Base-by-base conservation (phyloP, 2,113 vertebrate genomes). In the Pachycephala philippinensis region DNA sequence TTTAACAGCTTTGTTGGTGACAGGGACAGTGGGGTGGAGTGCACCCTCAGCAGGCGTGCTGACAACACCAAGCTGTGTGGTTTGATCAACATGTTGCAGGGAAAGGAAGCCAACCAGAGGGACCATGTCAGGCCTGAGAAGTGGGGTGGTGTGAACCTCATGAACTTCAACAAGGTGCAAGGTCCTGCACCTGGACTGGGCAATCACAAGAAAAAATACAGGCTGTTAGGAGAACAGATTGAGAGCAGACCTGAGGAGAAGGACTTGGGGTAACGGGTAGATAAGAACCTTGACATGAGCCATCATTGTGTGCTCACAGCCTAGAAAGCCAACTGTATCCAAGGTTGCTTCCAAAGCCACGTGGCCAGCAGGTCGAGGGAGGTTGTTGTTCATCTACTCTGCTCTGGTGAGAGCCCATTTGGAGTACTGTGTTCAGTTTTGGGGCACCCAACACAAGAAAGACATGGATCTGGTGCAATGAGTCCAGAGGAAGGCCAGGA, bases 401-500 rank as follows among this genome's bases (percentile, higher is more conserved):
- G 27, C 27, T 33, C 22, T 65, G 10, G 18, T 28, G 27, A 59
- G 15, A 44, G 8, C 5, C 8, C 0, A 0, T 31, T 35, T 33
- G 31, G 12, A 50, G 8, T 23, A 31, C 4, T 44, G 27, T 28
- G 22, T 28, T 50, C 27, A 9, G 7, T 52, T 66, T 9, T 50
- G 31, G 10, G 12, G 3, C 10, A 16, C 18, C 10, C 37, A 59
- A 21, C 6, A 52, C 16, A 44, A 50, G 37, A 61, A 52, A 71
- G 18, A 19, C 15, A 21, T 31, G 44, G 10, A 22, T 76, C 11
- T 50, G 13, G 31, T 37, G 26, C 26, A 76, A 50, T 31, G 31
- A 66, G 26, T 42, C 26, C 53, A 66, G 44, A 59, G 26, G 11
- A 66, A 5, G 14, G 31, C 13, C 31, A 59, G 44, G 31, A 50